Evolutionary conservation across 2,888 invertebrate genomes (phyloP).

Genomic region (Cataglyphis cursor): DNA sequence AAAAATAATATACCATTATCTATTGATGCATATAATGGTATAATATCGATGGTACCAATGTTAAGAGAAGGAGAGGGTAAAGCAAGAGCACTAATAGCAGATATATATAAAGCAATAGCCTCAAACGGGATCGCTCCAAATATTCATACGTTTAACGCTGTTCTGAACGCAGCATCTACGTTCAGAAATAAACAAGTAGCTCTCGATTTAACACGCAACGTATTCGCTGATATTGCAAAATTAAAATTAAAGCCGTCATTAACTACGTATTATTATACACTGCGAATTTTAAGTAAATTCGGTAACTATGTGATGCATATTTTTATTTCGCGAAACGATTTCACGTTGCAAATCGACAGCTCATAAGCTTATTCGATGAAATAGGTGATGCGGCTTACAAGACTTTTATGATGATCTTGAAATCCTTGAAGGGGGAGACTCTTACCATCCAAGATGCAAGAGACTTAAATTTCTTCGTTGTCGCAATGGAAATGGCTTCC

Average conservation of each 20-base stretch:
- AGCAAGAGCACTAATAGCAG: slow-evolving; percentile 87
- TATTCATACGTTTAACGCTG: slow-evolving; percentile 90
- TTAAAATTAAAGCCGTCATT: slow-evolving; percentile 92
- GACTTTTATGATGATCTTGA: slow-evolving; percentile 90
- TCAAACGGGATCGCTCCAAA: slow-evolving; percentile 89
- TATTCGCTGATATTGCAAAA: slow-evolving; percentile 90
- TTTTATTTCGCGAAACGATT: not conserved
- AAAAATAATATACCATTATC: slow-evolving; percentile 90
- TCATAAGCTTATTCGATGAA: slow-evolving; percentile 58
- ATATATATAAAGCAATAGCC: slow-evolving; percentile 90
- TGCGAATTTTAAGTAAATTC: slow-evolving; percentile 91
- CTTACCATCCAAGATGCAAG: slow-evolving; percentile 89
- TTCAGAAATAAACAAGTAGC: slow-evolving; percentile 86
- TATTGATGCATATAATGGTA: slow-evolving; percentile 90
- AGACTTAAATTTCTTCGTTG: slow-evolving; percentile 93
- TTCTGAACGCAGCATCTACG: slow-evolving; percentile 88
- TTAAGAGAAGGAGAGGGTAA: accelerated
- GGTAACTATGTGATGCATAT: slow-evolving; percentile 87
- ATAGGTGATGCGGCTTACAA: slow-evolving; percentile 90
- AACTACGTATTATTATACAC: slow-evolving; percentile 91
- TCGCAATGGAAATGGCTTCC: slow-evolving; percentile 94
- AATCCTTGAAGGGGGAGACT: slow-evolving; percentile 89
- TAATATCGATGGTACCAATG: slow-evolving; percentile 88
- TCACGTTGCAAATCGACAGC: not conserved
- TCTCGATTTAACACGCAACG: slow-evolving; percentile 87